phyloP scores from a whole-genome alignment of 2,113 vertebrate species.

The Lycaon pictus region DNA sequence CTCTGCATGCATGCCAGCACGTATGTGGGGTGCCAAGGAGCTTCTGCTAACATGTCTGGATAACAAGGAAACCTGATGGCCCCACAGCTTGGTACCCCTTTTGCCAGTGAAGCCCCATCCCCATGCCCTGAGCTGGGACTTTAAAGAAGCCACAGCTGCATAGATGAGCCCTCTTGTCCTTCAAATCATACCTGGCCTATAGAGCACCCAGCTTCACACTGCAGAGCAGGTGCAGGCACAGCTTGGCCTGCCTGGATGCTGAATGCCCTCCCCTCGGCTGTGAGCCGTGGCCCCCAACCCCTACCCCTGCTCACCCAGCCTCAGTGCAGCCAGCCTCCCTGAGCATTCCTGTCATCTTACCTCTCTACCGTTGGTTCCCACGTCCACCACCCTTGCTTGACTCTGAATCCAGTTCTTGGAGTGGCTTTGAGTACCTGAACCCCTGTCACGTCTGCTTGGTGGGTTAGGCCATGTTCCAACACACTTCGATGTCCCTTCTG shows the following conservation, averaged over 20 bases:
- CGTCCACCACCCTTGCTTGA: not conserved
- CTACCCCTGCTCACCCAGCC: not conserved
- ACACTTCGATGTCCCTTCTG: too few relatives aligned
- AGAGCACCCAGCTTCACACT: not conserved
- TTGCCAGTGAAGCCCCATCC: not conserved
- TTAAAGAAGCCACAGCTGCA: not conserved
- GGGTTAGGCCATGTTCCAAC: not conserved
- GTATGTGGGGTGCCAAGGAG: not conserved
- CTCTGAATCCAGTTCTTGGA: not conserved
- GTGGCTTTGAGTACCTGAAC: not conserved
- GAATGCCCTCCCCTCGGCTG: accelerated
- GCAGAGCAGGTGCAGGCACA: too few relatives aligned
- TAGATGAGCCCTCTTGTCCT: not conserved
- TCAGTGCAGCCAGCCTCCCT: not conserved
- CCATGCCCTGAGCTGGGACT: not conserved
- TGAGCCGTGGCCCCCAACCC: not conserved
- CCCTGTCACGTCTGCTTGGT: too few relatives aligned
- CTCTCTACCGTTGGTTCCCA: too few relatives aligned
- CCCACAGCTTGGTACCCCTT: too few relatives aligned
- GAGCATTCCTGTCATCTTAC: not conserved
- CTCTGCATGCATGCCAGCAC: too few relatives aligned
- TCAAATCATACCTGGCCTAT: accelerated
- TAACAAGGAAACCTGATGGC: not conserved
- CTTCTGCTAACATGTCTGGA: not conserved
- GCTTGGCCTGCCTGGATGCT: not conserved